Conservation (phyloP, 2,888 invertebrate genomes). For the Adineta ricciae region DNA sequence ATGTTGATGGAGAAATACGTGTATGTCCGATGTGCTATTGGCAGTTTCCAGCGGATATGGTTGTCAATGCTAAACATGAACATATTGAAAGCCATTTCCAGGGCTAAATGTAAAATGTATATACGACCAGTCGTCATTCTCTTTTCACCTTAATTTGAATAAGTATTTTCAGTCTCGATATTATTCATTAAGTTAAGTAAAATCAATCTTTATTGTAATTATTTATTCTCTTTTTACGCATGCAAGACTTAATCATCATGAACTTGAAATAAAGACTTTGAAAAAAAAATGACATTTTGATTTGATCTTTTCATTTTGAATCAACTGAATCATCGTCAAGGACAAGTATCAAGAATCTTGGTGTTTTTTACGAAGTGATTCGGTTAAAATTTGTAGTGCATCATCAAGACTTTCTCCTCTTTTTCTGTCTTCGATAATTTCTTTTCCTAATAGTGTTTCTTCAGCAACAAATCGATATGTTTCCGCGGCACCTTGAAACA, state of each 20-base stretch:
- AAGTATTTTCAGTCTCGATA: neutral
- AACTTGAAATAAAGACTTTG: neutral
- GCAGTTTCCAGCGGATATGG: neutral
- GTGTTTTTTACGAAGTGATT: neutral
- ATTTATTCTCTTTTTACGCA: neutral
- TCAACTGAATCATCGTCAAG: neutral
- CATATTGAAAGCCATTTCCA: neutral
- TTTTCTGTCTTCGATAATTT: neutral
- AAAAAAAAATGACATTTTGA: neutral
- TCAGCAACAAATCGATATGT: neutral
- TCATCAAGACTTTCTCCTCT: neutral
- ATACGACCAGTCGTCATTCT: neutral
- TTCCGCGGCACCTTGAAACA: neutral
- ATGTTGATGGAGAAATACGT: neutral
- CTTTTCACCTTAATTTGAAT: too few species aligned
- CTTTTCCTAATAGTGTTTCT: neutral
- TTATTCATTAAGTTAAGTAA: neutral
- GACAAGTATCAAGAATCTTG: neutral
- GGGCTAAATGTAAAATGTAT: neutral
- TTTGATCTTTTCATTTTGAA: neutral
- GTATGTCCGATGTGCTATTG: neutral
- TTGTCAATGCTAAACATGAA: neutral
- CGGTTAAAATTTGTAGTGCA: neutral
- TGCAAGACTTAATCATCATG: neutral
- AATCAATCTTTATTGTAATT: neutral